phyloP scores from a whole-genome alignment of 2,888 invertebrate genomes.

The Macrosiphum euphorbiae region DNA sequence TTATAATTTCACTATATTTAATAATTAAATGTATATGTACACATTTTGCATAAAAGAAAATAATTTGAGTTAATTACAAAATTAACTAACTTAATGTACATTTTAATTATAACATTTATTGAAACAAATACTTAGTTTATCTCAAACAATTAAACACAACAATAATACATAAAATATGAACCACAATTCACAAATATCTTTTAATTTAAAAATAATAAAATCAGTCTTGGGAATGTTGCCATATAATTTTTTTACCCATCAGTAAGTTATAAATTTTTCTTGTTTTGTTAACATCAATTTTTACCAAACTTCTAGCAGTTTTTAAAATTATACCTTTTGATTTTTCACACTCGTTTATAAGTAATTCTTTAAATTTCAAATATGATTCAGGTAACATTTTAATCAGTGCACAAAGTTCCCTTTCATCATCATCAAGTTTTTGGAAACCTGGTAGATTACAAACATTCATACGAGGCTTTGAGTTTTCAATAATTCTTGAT shows the following conservation, averaged over 20 bases:
- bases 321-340: constrained; percentile 77
- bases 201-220: neutral
- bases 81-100: neutral
- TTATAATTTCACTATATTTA: neutral
- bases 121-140: neutral
- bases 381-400: constrained; percentile 84
- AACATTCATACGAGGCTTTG: constrained; percentile 76
- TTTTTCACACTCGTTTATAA: constrained; percentile 84
- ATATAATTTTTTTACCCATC: constrained; percentile 79
- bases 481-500: constrained; percentile 46
- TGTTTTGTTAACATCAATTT: constrained; percentile 89
- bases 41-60: neutral
- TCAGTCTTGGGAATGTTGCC: constrained; percentile 69
- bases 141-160: neutral
- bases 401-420: constrained; percentile 81
- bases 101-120: neutral
- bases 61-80: neutral
- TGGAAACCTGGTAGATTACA: constrained; percentile 84
- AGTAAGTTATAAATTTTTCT: constrained; percentile 87
- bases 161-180: neutral
- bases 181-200: neutral
- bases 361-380: constrained; percentile 81
- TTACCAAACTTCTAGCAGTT: constrained; percentile 85
- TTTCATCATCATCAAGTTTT: constrained; percentile 79
- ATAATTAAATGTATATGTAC: neutral